These are phyloP conservation scores for Nothocercus nigrocapillus DNA, from an alignment of 2,113 vertebrate genomes.

Conservation along the genomic window DNA sequence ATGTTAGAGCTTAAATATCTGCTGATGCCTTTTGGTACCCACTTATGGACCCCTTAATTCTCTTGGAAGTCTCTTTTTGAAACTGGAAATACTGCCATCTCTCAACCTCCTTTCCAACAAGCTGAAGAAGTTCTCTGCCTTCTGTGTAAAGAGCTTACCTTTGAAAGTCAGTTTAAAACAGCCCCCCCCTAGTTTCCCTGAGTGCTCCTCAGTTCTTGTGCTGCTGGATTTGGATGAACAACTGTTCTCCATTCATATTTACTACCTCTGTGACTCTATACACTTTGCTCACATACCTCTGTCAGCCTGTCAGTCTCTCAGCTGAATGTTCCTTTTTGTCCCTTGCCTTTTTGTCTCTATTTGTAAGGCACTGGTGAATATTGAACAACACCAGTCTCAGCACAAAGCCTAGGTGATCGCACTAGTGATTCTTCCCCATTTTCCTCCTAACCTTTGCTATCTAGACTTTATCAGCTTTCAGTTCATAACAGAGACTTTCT, in stretches of 20 bases:
- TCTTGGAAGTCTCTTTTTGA: neutral
- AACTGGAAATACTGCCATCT: neutral
- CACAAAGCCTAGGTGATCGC: rapidly evolving
- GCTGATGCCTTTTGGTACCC: neutral
- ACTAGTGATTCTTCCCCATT: neutral
- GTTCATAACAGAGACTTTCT: neutral
- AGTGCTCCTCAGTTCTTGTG: neutral
- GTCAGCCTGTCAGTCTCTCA: neutral
- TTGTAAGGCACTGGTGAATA: neutral
- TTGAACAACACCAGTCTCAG: neutral
- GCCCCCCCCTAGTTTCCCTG: neutral
- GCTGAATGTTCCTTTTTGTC: neutral
- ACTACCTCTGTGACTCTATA: neutral
- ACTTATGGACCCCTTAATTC: neutral
- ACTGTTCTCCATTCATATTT: neutral
- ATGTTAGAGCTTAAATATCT: neutral
- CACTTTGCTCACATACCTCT: neutral
- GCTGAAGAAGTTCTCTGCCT: neutral
- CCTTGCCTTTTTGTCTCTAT: neutral
- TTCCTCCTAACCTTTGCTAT: neutral
- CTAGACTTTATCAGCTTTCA: neutral
- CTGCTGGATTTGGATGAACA: neutral
- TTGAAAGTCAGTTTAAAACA: neutral
- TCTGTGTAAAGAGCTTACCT: neutral
- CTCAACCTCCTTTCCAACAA: neutral